Conservation (phyloP, 2,888 invertebrate genomes). For the Clepsis dumicolana region DNA sequence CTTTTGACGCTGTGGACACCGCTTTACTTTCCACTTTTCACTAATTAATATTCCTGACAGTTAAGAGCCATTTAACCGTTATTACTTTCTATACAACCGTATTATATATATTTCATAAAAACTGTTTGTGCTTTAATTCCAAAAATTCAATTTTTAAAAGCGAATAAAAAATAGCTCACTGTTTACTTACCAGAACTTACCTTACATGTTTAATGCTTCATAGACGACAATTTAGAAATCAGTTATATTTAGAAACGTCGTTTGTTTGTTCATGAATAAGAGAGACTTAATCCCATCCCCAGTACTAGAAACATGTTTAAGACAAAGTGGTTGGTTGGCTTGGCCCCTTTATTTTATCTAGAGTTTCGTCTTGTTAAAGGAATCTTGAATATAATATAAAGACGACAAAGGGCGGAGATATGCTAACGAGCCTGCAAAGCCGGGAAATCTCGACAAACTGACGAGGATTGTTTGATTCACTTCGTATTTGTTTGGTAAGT, state of each 20-base stretch:
- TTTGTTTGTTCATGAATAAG: background rate
- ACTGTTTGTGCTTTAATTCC: too few relatives aligned
- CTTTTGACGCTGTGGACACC: slow-evolving; percentile 2
- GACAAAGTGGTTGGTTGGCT: slow-evolving; percentile 13
- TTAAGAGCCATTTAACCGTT: too few relatives aligned
- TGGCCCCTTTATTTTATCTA: slow-evolving; percentile 37
- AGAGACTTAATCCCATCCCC: slow-evolving; percentile 27
- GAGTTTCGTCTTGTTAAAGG: slow-evolving; percentile 34
- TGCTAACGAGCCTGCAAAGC: slow-evolving; percentile 47
- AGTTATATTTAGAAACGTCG: background rate
- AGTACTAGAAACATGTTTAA: background rate
- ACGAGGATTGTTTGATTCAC: slow-evolving; percentile 40
- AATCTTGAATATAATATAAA: slow-evolving; percentile 42
- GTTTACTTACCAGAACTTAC: too few relatives aligned
- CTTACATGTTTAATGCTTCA: too few relatives aligned
- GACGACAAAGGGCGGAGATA: slow-evolving; percentile 44
- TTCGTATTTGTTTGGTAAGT: slow-evolving; percentile 17
- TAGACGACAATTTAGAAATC: background rate
- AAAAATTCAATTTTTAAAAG: too few relatives aligned
- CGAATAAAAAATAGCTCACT: too few relatives aligned
- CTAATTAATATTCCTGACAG: background rate
- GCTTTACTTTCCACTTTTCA: background rate
- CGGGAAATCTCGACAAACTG: slow-evolving; percentile 27
- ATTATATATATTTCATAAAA: too few relatives aligned
- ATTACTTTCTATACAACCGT: too few relatives aligned